A percentile compares a stretch with the other conserved stretches of the same genome.
Conservation (phyloP, 1,140 invertebrate species). For the Leguminivora glycinivorella region DNA sequence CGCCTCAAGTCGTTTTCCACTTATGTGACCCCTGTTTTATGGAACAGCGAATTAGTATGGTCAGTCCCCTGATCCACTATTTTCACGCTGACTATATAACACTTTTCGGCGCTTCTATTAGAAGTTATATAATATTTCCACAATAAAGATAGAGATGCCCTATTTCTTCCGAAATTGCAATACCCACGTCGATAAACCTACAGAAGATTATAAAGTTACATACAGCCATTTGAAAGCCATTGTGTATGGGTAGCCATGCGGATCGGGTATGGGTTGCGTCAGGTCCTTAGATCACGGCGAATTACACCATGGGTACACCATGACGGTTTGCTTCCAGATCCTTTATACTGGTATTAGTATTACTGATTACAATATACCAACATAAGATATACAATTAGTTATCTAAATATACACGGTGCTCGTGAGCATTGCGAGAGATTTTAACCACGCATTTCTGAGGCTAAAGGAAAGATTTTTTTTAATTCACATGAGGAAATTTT, state of each 20-base stretch:
- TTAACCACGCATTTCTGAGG: too few species aligned
- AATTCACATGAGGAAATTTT: too few species aligned
- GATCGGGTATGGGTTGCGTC: conserved; percentile 28
- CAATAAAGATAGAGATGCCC: background rate
- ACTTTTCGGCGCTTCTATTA: too few species aligned
- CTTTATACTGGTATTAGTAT: background rate
- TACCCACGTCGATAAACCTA: conserved; percentile 2
- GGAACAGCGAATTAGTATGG: too few species aligned
- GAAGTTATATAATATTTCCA: background rate
- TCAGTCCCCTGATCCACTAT: too few species aligned
- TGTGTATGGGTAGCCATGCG: conserved; percentile 35
- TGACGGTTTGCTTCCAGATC: background rate
- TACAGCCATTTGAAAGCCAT: conserved; percentile 28
- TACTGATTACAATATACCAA: background rate
- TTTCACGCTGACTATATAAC: too few species aligned
- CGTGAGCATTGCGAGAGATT: too few species aligned
- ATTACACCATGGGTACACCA: conserved; percentile 20
- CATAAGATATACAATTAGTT: too few species aligned
- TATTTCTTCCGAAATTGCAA: background rate
- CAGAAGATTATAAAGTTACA: conserved; percentile 18
- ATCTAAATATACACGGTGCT: too few species aligned
- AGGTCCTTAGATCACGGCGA: conserved; percentile 17
- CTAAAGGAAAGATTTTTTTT: too few species aligned
- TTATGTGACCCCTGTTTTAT: too few species aligned
- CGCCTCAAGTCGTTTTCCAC: too few species aligned